Conservation (phyloP, 2,888 invertebrate species). For the Agonopterix subpropinquella region DNA sequence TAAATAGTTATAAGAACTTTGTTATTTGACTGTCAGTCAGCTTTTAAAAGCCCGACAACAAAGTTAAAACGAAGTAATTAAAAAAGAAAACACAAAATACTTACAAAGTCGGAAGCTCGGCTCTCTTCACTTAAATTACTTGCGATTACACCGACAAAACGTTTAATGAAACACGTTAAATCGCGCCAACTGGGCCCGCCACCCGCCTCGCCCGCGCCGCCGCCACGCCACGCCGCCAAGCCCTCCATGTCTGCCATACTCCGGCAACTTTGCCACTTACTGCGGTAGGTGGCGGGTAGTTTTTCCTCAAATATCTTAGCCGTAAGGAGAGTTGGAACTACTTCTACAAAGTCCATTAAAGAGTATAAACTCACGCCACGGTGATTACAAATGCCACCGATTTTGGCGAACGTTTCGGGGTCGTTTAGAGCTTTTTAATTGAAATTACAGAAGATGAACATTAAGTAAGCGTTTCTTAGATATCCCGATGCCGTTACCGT, state of each 20-base stretch:
- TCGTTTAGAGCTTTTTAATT: constrained; percentile 67
- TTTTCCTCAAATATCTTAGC: constrained; percentile 74
- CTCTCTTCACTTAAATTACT: constrained; percentile 75
- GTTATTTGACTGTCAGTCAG: constrained; percentile 74
- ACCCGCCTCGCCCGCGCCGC: constrained; percentile 21
- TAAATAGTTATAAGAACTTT: constrained; percentile 71
- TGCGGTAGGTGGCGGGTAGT: constrained; percentile 63
- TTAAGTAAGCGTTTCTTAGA: constrained; percentile 20
- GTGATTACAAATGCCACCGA: constrained; percentile 68
- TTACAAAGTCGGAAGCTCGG: constrained; percentile 74
- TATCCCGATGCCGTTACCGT: background rate
- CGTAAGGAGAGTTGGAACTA: constrained; percentile 73
- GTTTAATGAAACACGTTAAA: constrained; percentile 75
- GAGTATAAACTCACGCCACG: constrained; percentile 66
- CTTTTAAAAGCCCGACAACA: constrained; percentile 71
- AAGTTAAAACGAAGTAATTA: constrained; percentile 76
- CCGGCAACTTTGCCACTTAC: constrained; percentile 65
- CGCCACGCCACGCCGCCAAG: constrained; percentile 8
- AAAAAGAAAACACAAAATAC: constrained; percentile 76
- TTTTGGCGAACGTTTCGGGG: constrained; percentile 60
- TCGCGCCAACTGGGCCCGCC: constrained; percentile 65
- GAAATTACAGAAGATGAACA: constrained; percentile 48
- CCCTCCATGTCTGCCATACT: constrained; percentile 44
- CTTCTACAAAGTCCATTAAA: constrained; percentile 72
- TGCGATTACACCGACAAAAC: constrained; percentile 75